Percentiles rank a stretch among this genome's conserved stretches.
phyloP scores from a whole-genome alignment of 2,888 invertebrate species.

The Chymomyza procnemis region DNA sequence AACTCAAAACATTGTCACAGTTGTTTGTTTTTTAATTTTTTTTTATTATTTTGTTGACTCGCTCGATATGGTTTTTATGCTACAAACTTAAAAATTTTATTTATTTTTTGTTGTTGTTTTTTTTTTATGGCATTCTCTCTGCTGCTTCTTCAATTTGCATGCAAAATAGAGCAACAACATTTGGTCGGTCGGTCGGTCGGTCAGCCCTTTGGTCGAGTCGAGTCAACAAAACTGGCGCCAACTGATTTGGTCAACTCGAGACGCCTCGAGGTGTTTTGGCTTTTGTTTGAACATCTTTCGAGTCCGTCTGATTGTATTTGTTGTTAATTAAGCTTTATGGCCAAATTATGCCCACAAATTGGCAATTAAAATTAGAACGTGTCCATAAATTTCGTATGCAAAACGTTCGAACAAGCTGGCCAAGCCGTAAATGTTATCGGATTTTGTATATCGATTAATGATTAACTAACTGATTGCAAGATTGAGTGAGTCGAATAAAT shows the following conservation, averaged over 20 bases:
- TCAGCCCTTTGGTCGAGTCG: constrained; percentile 29
- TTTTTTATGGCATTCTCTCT: constrained; percentile 8
- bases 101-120: constrained; percentile 7
- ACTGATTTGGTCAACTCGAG: not conserved
- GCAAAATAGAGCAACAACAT: constrained; percentile 53
- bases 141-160: constrained; percentile 55
- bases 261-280: constrained; percentile 58
- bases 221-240: constrained; percentile 1
- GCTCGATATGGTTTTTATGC: not conserved
- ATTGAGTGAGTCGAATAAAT: too few relatives aligned
- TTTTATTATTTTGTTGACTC: not conserved
- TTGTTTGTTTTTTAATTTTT: not conserved
- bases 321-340: constrained; percentile 72
- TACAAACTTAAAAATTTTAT: not conserved
- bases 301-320: constrained; percentile 45
- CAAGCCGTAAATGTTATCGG: not conserved
- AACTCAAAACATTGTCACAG: constrained; percentile 5
- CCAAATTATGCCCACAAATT: constrained; percentile 73
- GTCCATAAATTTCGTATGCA: constrained; percentile 62
- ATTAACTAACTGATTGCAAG: not conserved
- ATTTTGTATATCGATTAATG: not conserved
- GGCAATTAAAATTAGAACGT: constrained; percentile 72
- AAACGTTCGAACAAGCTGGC: not conserved
- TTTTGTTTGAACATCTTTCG: constrained; percentile 67
- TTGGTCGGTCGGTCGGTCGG: constrained; percentile 6